Evolutionary conservation across 2,113 vertebrate species (phyloP), one percentile per base, ranked within the genome.

Genomic region (Toxostoma redivivum): DNA sequence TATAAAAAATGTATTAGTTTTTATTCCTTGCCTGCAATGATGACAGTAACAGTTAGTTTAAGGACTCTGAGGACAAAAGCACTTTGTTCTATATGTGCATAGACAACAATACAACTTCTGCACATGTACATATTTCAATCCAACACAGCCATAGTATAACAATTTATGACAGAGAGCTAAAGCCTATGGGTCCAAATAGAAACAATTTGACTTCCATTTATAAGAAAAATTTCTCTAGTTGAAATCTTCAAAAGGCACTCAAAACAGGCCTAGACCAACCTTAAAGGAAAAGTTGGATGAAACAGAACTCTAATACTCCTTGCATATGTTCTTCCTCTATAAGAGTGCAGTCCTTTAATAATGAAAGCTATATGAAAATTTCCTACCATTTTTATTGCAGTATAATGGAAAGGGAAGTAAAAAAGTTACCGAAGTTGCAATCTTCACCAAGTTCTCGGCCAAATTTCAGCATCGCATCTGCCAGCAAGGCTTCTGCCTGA

Each of bases 401-500:
- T 69, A 37, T 21, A 94, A 76, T 2, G 3, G 31, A 78, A 90
- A 69, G 1, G 2, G 7, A 92, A 93, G n/a, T 44, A 91, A 93
- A 45, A 7, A 51, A 51, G 25, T 98, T 98, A 99, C 99, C 99
- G 3, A 99, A 99, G 98, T 98, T 98, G 72, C 99, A 99, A 2
- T 99, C 99, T 37, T 99, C 99, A 42, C 99, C 99, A 19, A 99
- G 99, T 95, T 99, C 99, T 76, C 98, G 98, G 82, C 99, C 99
- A 60, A 99, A 99, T 97, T 98, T 99, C 95, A 99, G 97, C 99
- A 99, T 99, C 12, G 99, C 98, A 88, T 99, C 99, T 48, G 99
- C 99, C 76, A 99, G 97, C 94, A 99, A 92, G 5, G 98, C 95
- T 97, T 99, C 99, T 3, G 99, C 98, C 98, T 99, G 99, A 5